Base-by-base conservation (phyloP, 2,888 invertebrate genomes). In the Clistopyga incitator region DNA sequence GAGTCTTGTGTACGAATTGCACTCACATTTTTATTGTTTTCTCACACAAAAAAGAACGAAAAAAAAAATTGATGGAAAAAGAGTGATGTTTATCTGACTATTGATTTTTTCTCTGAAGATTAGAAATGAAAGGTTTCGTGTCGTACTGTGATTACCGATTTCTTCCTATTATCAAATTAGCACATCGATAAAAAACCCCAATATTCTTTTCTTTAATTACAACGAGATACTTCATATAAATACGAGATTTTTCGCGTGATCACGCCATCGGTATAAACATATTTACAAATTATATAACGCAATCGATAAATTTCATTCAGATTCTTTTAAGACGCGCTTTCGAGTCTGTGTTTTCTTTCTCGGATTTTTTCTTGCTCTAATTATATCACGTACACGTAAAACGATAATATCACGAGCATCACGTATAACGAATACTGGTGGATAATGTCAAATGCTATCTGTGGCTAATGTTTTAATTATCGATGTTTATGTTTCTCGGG, bases 271-370 rank as follows among this genome's bases (percentile, higher is more conserved):
- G 50, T 89, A 88, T 87, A 77, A 79, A 89, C 86, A 89, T 89
- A 89, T 89, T 82, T 88, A 89, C 88, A 89, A 84, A 82, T 88
- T 71, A 71, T 70, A 42, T 67, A 86, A 84, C 80, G 81, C 75
- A 85, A 86, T 59, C 54, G 82, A 84, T 68, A 64, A 77, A 71
- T 80, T 71, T 65, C 42, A 34, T 78, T 78, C 42, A 42, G 34
- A 68, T 78, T 77, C 23, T 34, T 42, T 78, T 18, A 56, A 20
- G 25, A 64, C 52, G 10, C n/a, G 54, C 20, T 56, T 50, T 64
- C 54, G 70, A 13, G 38, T 65, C 23, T 25, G 29, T 72, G 29
- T 15, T 65, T 11, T 4, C 3, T 42, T 15, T 65, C 8, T 4
- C 3, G 54, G 59, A 29, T 82, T 20, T 20, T 15, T 11, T 45